Evolutionary conservation across 30 jellyfish, hydroid and myxozoan species (phyloP), one percentile per base, ranked within the genome.

Genomic region (Euphysa ruthae): DNA sequence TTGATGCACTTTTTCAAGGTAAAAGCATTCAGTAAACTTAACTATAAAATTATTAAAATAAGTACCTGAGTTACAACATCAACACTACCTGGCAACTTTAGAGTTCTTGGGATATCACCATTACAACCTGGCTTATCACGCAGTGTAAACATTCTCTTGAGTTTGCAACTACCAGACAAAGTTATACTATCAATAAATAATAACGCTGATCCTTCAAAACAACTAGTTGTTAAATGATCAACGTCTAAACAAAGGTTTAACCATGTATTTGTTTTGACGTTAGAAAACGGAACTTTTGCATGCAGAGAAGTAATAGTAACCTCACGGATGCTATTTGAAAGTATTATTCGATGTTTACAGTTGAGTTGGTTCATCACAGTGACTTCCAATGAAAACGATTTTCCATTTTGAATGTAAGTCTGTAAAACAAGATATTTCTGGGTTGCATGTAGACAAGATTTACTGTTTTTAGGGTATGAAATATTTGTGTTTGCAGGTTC

Each of bases 221-320:
- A 42, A 26, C 75, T 81, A 0, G 58, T 71, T 14, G 79, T 71
- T 32, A 86, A 32, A 49, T 84, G 46, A 23, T 76, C 27, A 19
- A 86, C 35, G 62, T 86, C 94, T 6, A 86, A 55, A 62, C 96
- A 78, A 3, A 86, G 66, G 52, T 86, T 86, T 18, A 71, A 46
- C 96, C 96, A 86, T 1, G 58, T 24, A 43, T 43, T 49, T 0
- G 44, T 21, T 19, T 68, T 30, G 21, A 43, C 30, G 6, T 28
- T 20, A 0, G 77, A 51, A 43, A 22, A 68, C 0, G 96, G 96
- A 34, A 86, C 46, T 57, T 86, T 86, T 0, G 82, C 96, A 73
- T 86, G 93, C 49, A 78, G 80, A 0, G 96, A 77, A 10, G 96
- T 86, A 15, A 78, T 87, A 2, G 82, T 62, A 35, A 86, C 75